phyloP scores from a whole-genome alignment of 1,140 invertebrate genomes.

The Propsilocerus akamusi region DNA sequence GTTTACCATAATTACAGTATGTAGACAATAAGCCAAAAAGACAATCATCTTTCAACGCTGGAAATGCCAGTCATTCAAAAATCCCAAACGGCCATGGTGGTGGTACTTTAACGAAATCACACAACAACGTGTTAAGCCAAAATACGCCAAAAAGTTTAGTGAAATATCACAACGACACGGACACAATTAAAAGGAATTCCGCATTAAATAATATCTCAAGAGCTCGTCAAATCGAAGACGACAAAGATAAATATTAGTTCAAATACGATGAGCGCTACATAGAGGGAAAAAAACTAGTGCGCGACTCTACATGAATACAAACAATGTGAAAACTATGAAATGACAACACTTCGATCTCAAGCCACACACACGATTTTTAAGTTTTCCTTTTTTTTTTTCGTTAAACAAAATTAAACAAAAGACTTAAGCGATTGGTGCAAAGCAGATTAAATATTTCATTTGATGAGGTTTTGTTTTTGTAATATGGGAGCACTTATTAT shows the following conservation, averaged over 20 bases:
- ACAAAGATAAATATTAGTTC: constrained; percentile 18
- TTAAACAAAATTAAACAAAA: too few relatives aligned
- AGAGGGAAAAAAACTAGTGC: too few relatives aligned
- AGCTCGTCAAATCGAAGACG: constrained; percentile 18
- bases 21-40: constrained; percentile 31
- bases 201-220: constrained; percentile 26
- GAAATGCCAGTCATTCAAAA: constrained; percentile 24
- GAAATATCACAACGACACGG: constrained; percentile 41
- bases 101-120: constrained; percentile 36
- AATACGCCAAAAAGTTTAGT: constrained; percentile 44
- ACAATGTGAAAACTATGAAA: too few relatives aligned
- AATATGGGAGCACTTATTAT: too few relatives aligned
- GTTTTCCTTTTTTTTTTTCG: too few relatives aligned
- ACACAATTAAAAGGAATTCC: constrained; percentile 61
- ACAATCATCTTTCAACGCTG: constrained; percentile 32
- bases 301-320: too few relatives aligned
- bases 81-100: constrained; percentile 28
- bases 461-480: too few relatives aligned
- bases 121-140: constrained; percentile 33
- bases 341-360: too few relatives aligned
- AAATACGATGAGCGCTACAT: too few relatives aligned
- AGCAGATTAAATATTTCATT: too few relatives aligned
- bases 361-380: too few relatives aligned
- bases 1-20: constrained; percentile 7
- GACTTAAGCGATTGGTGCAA: too few relatives aligned